Conservation (phyloP, 2,797 vertebrate species). For the Acrocephalus scirpaceus region DNA sequence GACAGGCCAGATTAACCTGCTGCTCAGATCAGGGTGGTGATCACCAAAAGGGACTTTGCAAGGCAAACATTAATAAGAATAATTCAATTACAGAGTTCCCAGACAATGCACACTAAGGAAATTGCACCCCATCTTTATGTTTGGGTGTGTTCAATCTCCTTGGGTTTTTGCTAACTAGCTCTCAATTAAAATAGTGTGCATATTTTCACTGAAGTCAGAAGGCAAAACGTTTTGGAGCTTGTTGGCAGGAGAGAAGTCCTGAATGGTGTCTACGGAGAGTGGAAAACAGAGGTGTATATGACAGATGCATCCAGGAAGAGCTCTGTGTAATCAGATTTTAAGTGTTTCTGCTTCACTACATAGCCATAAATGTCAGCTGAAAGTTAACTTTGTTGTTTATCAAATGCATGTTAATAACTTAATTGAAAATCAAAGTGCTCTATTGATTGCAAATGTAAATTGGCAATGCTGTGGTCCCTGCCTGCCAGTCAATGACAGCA, state of each 20-base stretch:
- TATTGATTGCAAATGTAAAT: constrained; percentile 51
- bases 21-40: neutral
- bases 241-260: neutral
- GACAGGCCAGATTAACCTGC: no score
- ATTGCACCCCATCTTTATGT: neutral
- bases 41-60: neutral
- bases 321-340: neutral
- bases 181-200: neutral
- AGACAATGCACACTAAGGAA: neutral
- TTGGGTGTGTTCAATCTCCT: neutral
- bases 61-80: neutral
- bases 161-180: neutral
- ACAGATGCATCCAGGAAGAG: neutral
- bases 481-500: neutral
- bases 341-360: neutral
- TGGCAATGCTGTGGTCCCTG: neutral
- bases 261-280: neutral
- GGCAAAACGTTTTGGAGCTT: neutral
- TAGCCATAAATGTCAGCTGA: constrained; percentile 29
- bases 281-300: neutral
- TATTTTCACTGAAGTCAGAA: neutral
- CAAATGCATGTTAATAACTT: constrained; percentile 26
- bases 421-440: neutral
- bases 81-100: neutral
- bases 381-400: constrained; percentile 36